A percentile compares a stretch with the other conserved stretches of the same genome.
Evolutionary conservation across 2,888 invertebrate species (phyloP).

Genomic region (Ariolimax columbianus): DNA sequence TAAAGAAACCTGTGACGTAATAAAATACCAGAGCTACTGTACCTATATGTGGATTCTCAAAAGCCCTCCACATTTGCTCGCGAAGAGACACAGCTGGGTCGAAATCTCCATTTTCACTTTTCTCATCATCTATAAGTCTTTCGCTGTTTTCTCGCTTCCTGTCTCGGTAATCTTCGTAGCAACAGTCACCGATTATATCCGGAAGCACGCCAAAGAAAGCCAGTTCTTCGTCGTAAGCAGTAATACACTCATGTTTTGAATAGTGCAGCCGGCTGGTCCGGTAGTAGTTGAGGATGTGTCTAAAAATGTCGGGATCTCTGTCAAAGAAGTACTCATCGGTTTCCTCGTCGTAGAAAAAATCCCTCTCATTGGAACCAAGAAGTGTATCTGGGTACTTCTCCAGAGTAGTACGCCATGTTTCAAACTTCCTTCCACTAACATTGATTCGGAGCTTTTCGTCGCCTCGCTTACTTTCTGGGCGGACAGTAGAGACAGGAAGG

Average conservation of each 20-base stretch:
- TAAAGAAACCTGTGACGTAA: constrained; percentile 99
- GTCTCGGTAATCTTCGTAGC: constrained; percentile 99
- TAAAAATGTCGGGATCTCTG: constrained; percentile 98
- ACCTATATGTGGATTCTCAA: constrained; percentile 98
- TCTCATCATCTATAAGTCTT: constrained; percentile 93
- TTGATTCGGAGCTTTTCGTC: constrained; percentile 95
- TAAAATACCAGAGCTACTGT: constrained; percentile 99
- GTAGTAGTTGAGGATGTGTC: constrained; percentile 99
- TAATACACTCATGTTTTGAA: constrained; percentile 99
- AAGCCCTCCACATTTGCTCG: constrained; percentile 99
- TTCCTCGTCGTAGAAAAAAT: constrained; percentile 99
- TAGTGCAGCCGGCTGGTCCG: constrained; percentile 99
- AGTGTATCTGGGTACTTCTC: constrained; percentile 99
- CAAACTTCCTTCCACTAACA: constrained; percentile 94
- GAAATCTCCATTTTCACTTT: constrained; percentile 83
- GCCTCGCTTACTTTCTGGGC: constrained; percentile 93
- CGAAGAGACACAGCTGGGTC: constrained; percentile 81
- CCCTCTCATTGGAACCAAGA: constrained; percentile 96
- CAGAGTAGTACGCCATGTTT: constrained; percentile 99
- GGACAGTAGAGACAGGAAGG: constrained; percentile 95
- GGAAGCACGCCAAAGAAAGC: constrained; percentile 99
- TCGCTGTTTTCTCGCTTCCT: constrained; percentile 99
- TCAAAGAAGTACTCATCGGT: constrained; percentile 99
- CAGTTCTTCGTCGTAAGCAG: constrained; percentile 98
- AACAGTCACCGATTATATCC: constrained; percentile 98